Evolutionary conservation across 1,140 invertebrate species (phyloP).

Genomic region (Galendromus occidentalis): DNA sequence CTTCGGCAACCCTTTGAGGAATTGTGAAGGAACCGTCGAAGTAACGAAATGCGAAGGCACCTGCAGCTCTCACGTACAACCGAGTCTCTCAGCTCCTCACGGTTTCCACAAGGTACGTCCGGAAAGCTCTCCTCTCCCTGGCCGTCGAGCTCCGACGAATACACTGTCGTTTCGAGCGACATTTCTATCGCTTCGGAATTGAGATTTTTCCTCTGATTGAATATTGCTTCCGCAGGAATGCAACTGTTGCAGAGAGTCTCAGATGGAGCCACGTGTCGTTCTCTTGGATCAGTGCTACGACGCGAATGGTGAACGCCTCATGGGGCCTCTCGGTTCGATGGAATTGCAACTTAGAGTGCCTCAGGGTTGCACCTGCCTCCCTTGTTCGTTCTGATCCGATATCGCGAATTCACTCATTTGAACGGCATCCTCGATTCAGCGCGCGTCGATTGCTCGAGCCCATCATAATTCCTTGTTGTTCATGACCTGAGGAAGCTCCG

Average conservation of each 20-base stretch:
- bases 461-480: too few species aligned
- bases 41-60: constrained; percentile 59
- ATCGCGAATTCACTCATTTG: too few species aligned
- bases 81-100: constrained; percentile 59
- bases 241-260: constrained; percentile 68
- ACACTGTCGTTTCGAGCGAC: not conserved
- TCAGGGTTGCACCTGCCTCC: constrained; percentile 53
- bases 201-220: not conserved
- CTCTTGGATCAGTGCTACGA: constrained; percentile 63
- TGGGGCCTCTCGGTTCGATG: constrained; percentile 42
- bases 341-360: constrained; percentile 61
- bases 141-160: not conserved
- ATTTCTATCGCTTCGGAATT: not conserved
- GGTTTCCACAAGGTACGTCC: constrained; percentile 61
- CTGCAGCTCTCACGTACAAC: constrained; percentile 70
- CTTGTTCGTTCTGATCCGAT: not conserved
- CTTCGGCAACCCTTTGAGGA: constrained; percentile 49
- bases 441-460: too few species aligned
- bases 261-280: constrained; percentile 52
- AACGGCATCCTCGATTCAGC: too few species aligned
- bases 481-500: too few species aligned
- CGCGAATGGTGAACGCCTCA: constrained; percentile 53
- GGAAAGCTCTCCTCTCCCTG: not conserved
- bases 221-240: constrained; percentile 44
- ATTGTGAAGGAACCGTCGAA: constrained; percentile 58